A percentile compares a stretch with the other conserved stretches of the same genome.
These are phyloP conservation scores for Labeo rohita DNA, from an alignment of 2,113 vertebrate genomes.

Conservation along the genomic window DNA sequence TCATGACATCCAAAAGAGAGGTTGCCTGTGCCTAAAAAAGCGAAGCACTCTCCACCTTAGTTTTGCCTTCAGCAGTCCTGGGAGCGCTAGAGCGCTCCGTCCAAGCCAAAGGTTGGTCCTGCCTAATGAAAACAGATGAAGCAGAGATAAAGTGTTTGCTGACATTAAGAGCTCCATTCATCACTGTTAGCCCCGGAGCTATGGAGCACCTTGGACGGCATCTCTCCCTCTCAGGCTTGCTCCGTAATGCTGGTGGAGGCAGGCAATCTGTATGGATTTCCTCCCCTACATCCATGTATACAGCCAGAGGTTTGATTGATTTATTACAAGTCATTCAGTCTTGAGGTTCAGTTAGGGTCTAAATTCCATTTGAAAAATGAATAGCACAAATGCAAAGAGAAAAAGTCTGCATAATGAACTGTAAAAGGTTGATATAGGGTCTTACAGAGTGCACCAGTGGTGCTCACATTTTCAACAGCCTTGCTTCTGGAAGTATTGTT, in stretches of 20 bases:
- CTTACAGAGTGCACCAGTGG: not conserved
- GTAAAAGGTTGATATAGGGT: not conserved
- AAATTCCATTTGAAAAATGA: not conserved
- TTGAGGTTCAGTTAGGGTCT: slow-evolving; percentile 12
- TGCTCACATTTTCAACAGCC: not conserved
- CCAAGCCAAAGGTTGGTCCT: slow-evolving; percentile 78
- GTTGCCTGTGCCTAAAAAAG: slow-evolving; percentile 21
- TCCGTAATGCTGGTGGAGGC: slow-evolving; percentile 67
- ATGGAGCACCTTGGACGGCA: slow-evolving; percentile 76
- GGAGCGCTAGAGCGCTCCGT: slow-evolving; percentile 75
- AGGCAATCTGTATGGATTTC: slow-evolving; percentile 56
- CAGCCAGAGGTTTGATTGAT: slow-evolving; percentile 33
- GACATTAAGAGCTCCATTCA: slow-evolving; percentile 83
- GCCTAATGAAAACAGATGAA: slow-evolving; percentile 86
- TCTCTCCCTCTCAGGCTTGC: slow-evolving; percentile 66
- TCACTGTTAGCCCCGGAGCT: slow-evolving; percentile 79
- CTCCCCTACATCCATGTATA: slow-evolving; percentile 55
- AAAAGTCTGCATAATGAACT: slow-evolving; percentile 1
- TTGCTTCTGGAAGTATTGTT: not conserved
- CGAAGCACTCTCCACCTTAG: slow-evolving; percentile 55
- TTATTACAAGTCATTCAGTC: slow-evolving; percentile 24
- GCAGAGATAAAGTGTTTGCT: slow-evolving; percentile 84
- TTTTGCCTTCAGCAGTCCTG: slow-evolving; percentile 67
- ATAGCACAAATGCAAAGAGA: not conserved
- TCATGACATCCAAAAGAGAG: slow-evolving; percentile 16